A percentile compares a stretch with the other conserved stretches of the same genome.
Conservation (phyloP, 1,140 invertebrate genomes). For the Bombus impatiens region DNA sequence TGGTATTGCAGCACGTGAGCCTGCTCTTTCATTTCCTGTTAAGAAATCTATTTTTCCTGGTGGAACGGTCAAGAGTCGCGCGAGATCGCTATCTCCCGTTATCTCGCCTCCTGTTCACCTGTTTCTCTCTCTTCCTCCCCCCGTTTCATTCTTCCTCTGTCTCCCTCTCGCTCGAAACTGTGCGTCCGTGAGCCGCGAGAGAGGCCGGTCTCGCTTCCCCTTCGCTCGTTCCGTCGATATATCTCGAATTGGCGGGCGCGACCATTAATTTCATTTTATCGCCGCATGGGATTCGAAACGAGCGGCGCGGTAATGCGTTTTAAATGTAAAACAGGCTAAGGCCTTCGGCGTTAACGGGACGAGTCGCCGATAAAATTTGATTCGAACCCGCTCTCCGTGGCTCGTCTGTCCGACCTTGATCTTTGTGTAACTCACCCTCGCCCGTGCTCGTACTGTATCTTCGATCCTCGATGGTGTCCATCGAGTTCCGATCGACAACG, state of each 20-base stretch:
- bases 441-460: neutral
- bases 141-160: neutral
- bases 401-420: conserved; percentile 38
- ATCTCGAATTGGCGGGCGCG: conserved; percentile 79
- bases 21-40: conserved; percentile 18
- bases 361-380: conserved; percentile 80
- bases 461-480: conserved; percentile 12
- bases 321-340: conserved; percentile 82
- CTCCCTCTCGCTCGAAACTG: neutral
- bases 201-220: neutral
- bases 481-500: conserved; percentile 10
- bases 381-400: conserved; percentile 68
- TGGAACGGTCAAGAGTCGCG: conserved; percentile 37
- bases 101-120: conserved; percentile 56
- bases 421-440: conserved; percentile 14
- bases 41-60: conserved; percentile 52
- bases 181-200: neutral
- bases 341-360: conserved; percentile 77
- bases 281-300: conserved; percentile 76
- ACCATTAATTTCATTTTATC: conserved; percentile 83
- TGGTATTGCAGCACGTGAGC: neutral
- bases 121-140: conserved; percentile 6
- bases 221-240: conserved; percentile 71
- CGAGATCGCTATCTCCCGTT: conserved; percentile 49
- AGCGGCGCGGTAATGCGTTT: conserved; percentile 80